A percentile compares a stretch with the other conserved stretches of the same genome.
Conservation (phyloP, 2,888 invertebrate species). For the Osedax frankpressi region DNA sequence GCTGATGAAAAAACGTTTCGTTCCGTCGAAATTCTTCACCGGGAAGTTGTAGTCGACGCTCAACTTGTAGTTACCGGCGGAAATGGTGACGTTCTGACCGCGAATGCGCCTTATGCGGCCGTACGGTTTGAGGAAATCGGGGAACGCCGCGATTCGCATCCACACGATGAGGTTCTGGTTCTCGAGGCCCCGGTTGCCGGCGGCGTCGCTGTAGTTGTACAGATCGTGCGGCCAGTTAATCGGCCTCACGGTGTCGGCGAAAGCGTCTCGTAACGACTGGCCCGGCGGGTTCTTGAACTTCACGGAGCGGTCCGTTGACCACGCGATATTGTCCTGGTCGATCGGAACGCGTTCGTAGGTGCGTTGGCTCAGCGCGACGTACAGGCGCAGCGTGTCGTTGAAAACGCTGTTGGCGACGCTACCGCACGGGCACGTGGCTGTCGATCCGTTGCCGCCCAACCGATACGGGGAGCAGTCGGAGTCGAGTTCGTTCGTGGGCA, state of each 20-base stretch:
- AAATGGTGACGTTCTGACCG: neutral
- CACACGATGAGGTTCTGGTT: neutral
- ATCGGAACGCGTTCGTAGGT: conserved; percentile 51
- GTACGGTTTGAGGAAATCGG: neutral
- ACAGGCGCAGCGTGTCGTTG: neutral
- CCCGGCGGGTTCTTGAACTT: conserved; percentile 75
- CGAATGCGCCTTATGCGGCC: neutral
- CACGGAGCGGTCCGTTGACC: conserved; percentile 81
- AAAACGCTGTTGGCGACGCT: neutral
- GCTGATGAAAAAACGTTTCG: neutral
- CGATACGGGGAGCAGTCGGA: neutral
- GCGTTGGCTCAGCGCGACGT: conserved; percentile 27
- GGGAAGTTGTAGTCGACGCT: neutral
- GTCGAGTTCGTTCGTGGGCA: neutral
- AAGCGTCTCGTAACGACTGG: neutral
- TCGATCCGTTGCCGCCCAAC: neutral
- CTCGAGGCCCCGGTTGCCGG: neutral
- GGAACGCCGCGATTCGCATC: neutral
- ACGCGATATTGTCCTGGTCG: conserved; percentile 64
- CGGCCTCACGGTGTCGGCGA: neutral
- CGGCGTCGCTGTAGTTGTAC: neutral
- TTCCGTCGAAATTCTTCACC: neutral
- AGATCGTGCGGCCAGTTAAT: neutral
- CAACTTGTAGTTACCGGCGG: neutral
- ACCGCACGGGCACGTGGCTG: neutral